Percentiles rank a stretch among this genome's conserved stretches.
These are phyloP conservation scores for Ditylenchus weischeri DNA, from an alignment of 2,888 invertebrate species.

Conservation along the genomic window DNA sequence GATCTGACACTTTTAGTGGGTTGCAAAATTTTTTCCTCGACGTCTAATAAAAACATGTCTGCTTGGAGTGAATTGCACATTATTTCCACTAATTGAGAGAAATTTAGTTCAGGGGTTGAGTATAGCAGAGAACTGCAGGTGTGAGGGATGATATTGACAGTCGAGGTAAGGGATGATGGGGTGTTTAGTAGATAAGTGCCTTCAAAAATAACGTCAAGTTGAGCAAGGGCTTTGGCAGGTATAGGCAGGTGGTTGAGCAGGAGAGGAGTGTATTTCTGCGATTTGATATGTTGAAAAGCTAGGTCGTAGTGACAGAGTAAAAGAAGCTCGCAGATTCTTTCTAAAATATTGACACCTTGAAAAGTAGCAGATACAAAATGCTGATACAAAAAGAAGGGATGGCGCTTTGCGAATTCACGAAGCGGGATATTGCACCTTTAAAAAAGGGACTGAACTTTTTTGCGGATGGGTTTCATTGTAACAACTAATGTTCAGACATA, in stretches of 20 bases:
- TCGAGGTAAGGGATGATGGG: not conserved
- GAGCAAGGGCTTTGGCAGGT: slow-evolving; percentile 11
- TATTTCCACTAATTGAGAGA: not conserved
- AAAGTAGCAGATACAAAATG: no score
- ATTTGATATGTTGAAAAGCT: slow-evolving; percentile 16
- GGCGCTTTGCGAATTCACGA: no score
- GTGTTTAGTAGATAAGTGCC: slow-evolving; percentile 12
- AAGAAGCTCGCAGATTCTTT: slow-evolving; percentile 8
- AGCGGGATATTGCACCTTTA: no score
- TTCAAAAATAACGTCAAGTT: slow-evolving; percentile 22
- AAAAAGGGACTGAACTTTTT: no score
- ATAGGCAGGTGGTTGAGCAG: slow-evolving; percentile 8
- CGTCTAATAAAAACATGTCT: slow-evolving; percentile 25
- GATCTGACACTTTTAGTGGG: slow-evolving; percentile 15
- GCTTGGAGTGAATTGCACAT: slow-evolving; percentile 15
- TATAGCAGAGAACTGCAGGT: slow-evolving; percentile 16
- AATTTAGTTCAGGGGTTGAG: no score
- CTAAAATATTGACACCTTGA: slow-evolving; percentile 1
- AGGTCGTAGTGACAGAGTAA: slow-evolving; percentile 24
- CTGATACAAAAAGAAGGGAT: no score
- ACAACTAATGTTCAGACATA: no score
- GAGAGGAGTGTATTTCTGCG: not conserved
- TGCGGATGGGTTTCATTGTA: no score
- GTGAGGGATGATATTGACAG: slow-evolving; percentile 12
- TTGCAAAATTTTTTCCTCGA: not conserved